Conservation (phyloP, 2,797 vertebrate genomes). For the Diglossa cyanea region DNA sequence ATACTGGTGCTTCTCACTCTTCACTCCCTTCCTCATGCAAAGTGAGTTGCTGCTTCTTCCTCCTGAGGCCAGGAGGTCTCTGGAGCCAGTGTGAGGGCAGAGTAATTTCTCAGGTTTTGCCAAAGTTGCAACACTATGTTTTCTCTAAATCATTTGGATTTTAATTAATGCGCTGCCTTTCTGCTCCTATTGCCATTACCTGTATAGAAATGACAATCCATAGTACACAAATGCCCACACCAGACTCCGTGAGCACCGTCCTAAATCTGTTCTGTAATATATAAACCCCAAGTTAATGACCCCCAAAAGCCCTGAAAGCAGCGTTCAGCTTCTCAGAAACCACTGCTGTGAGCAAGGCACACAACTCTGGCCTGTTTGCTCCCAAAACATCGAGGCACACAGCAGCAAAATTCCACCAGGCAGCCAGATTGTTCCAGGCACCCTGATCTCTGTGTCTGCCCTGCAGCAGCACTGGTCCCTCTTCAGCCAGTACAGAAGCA, state of each 20-base stretch:
- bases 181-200: background rate
- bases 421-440: rapidly evolving
- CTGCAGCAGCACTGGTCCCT: background rate
- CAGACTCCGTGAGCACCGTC: background rate
- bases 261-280: background rate
- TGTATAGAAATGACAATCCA: background rate
- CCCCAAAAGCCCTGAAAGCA: background rate
- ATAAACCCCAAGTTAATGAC: background rate
- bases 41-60: background rate
- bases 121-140: background rate
- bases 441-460: background rate
- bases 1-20: background rate
- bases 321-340: background rate
- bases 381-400: background rate
- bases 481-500: background rate
- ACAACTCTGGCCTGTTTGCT: background rate
- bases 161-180: background rate
- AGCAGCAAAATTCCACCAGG: background rate
- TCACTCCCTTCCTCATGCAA: background rate
- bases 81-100: background rate
- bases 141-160: background rate
- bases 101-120: background rate
- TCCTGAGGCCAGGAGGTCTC: background rate
- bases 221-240: background rate
- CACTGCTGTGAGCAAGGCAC: background rate